phyloP scores from a whole-genome alignment of 2,797 vertebrate species.

The Clamator glandarius region DNA sequence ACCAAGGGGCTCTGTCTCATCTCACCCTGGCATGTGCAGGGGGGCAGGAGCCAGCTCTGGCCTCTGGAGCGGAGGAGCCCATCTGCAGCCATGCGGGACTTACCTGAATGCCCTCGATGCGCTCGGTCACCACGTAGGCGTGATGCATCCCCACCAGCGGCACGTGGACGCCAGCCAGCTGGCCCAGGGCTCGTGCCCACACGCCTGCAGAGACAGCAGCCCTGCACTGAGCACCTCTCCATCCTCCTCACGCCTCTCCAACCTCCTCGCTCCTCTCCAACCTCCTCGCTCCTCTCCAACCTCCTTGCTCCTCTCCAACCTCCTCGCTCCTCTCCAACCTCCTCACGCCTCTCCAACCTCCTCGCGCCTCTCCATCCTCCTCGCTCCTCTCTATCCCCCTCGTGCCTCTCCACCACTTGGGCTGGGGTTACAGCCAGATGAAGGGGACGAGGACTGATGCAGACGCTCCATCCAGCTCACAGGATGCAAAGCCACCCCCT shows the following conservation, averaged over 20 bases:
- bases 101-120: conserved; percentile 97
- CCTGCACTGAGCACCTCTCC: background rate
- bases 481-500: accelerated
- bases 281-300: background rate
- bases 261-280: background rate
- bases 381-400: too few species aligned
- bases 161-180: conserved; percentile 92
- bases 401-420: too few species aligned
- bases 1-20: accelerated
- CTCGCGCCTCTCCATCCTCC: too few species aligned
- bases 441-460: background rate
- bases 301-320: too few species aligned
- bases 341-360: too few species aligned
- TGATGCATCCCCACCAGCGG: conserved; percentile 95
- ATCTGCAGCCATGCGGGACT: accelerated
- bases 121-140: conserved; percentile 94
- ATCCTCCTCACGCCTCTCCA: background rate
- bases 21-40: background rate
- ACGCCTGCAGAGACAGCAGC: conserved; percentile 79
- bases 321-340: background rate
- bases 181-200: conserved; percentile 90
- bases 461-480: accelerated
- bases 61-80: background rate
- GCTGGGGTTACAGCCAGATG: background rate
- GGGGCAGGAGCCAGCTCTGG: background rate